Evolutionary conservation across 2,113 vertebrate genomes (phyloP), one percentile per base, ranked within the genome.

Genomic region (Monopterus albus): DNA sequence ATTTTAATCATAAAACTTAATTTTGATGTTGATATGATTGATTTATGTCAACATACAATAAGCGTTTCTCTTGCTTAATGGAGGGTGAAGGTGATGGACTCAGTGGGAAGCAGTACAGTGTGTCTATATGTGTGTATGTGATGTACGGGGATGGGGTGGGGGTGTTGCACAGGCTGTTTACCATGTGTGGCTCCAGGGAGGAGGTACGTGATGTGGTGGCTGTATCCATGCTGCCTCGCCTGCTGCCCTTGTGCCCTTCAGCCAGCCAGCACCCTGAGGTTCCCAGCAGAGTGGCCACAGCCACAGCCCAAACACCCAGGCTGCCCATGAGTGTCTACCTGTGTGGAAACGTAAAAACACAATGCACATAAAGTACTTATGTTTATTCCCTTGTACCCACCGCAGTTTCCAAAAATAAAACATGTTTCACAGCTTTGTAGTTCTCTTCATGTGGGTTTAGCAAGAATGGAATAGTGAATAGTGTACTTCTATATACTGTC

Each of bases 321-420:
- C 89, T 88, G 73, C 91, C 92, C 96, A 97, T 98, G 87, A 50
- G 88, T 89, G 77, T 76, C 75, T 84, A 18, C 73, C 96, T 97
- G 92, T 62, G 74, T 33, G 82, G 73, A 75, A 75, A 60, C 38
- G 3, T 1, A 14, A 51, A 75, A 60, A 53, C 4, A 82, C 25
- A 64, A 74, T 1, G 17, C 18, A 63, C 15, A 59, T 15, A 63
- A 38, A 51, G 15, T n/a, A 8, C 2, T 78, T 40, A 36, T 12
- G 47, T 14, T 50, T 12, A 26, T 15, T 55, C 12, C 52, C 20
- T 21, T 47, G 40, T 17, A 39, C 3, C 4, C 40, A 5, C 23
- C 35, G 14, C 21, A 46, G 14, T 51, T 52, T 46, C 7, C 18
- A 42, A n/a, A 26, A 67, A 52, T 7, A 62, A 42, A 61, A 25